Percentiles rank a stretch among this genome's conserved stretches.
phyloP scores from a whole-genome alignment of 2,888 invertebrate genomes.

The Ariolimax columbianus region DNA sequence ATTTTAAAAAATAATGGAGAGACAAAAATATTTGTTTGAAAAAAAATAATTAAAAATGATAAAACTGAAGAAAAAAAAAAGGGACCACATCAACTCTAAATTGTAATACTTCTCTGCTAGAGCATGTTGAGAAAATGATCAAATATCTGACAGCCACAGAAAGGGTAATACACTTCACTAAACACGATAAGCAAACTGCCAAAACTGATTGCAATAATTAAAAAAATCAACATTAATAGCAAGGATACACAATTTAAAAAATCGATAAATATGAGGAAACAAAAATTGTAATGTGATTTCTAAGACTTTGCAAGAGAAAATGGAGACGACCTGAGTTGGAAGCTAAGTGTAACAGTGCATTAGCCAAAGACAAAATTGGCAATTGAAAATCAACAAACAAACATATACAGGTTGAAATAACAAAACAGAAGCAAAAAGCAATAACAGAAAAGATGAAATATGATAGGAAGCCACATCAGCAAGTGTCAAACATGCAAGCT shows the following conservation, averaged over 20 bases:
- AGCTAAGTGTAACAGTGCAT: not conserved
- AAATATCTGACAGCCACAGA: not conserved
- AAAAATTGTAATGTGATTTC: not conserved
- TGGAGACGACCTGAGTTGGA: not conserved
- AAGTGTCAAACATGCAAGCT: not conserved
- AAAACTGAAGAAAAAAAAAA: too few species aligned
- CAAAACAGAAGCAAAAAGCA: not conserved
- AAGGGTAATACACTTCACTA: not conserved
- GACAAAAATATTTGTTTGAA: too few species aligned
- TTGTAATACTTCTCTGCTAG: too few species aligned
- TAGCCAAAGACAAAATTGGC: not conserved
- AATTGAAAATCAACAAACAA: not conserved
- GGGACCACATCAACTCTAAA: too few species aligned
- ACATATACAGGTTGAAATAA: not conserved
- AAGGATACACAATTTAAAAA: not conserved
- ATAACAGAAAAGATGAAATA: constrained; percentile 3
- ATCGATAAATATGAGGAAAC: too few species aligned
- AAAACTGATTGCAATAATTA: not conserved
- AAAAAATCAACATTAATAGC: not conserved
- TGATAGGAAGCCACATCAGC: not conserved
- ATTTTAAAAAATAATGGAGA: too few species aligned
- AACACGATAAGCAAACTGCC: not conserved
- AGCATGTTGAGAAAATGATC: too few species aligned
- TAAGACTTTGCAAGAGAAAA: not conserved
- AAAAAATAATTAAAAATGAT: too few species aligned